Evolutionary conservation across 2,888 invertebrate genomes (phyloP).

Genomic region (Pristionchus arcanus): DNA sequence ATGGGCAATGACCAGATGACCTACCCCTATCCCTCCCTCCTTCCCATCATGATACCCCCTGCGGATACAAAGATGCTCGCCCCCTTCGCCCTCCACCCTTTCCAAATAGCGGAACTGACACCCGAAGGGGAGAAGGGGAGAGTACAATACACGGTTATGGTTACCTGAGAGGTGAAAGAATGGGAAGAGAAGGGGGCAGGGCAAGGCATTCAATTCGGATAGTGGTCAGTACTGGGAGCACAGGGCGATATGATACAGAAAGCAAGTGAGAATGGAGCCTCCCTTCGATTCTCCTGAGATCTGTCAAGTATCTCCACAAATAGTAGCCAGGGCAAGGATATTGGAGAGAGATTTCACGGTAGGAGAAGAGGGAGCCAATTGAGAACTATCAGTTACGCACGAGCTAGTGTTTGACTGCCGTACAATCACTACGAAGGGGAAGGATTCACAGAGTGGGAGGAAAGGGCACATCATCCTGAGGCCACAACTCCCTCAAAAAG

Average conservation of each 20-base stretch:
- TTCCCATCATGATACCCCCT: constrained; percentile 19
- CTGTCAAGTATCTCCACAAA: constrained; percentile 44
- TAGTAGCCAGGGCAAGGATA: constrained; percentile 27
- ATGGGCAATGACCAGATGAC: background rate
- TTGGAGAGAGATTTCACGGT: constrained; percentile 24
- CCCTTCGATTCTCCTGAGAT: constrained; percentile 11
- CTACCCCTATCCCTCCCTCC: background rate
- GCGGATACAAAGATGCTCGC: background rate
- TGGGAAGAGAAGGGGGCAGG: background rate
- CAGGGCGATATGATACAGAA: constrained; percentile 16
- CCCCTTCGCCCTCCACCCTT: background rate
- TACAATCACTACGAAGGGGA: background rate
- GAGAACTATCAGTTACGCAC: constrained; percentile 21
- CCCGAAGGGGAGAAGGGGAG: background rate
- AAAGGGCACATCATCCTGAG: background rate
- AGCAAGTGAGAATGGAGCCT: background rate
- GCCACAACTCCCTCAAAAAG: background rate
- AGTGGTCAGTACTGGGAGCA: background rate
- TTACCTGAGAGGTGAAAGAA: constrained; percentile 37
- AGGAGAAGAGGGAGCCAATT: background rate
- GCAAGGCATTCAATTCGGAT: background rate
- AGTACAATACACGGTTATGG: constrained; percentile 38
- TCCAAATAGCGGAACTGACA: constrained; percentile 44
- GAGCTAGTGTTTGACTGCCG: background rate
- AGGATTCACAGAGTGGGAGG: background rate